Percentiles rank a stretch among this genome's conserved stretches.
Conservation (phyloP, 2,113 vertebrate genomes). For the Nansenia antarctica region DNA sequence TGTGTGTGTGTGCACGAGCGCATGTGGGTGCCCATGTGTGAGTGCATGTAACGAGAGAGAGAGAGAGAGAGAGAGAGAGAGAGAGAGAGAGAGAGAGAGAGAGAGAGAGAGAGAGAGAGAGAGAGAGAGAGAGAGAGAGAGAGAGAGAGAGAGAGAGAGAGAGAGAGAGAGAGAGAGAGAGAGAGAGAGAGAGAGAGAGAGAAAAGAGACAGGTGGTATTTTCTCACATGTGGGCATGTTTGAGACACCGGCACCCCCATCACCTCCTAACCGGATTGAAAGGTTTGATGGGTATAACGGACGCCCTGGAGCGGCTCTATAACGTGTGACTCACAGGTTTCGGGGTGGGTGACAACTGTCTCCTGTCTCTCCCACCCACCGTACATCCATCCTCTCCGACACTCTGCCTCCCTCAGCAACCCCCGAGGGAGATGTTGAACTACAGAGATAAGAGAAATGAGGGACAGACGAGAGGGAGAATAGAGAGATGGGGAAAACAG, state of each 20-base stretch:
- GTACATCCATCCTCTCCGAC: background rate
- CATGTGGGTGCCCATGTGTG: too few species aligned
- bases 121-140: background rate
- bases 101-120: background rate
- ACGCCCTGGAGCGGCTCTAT: slow-evolving; percentile 28
- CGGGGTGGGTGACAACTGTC: slow-evolving; percentile 52
- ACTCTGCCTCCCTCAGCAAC: slow-evolving; percentile 36
- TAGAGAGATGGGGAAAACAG: background rate
- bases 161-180: background rate
- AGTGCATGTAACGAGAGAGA: background rate
- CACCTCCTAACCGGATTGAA: slow-evolving; percentile 50
- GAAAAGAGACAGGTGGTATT: background rate
- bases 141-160: background rate
- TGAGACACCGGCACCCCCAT: slow-evolving; percentile 25
- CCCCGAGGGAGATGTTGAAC: slow-evolving; percentile 38
- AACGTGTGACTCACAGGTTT: slow-evolving; percentile 28
- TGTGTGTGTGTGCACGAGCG: background rate
- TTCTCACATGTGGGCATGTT: slow-evolving; percentile 3
- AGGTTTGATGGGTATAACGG: slow-evolving; percentile 41
- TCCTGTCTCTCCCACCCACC: background rate
- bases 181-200: background rate
- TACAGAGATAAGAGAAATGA: slow-evolving; percentile 39
- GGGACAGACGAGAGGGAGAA: slow-evolving; percentile 11
- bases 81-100: background rate
- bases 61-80: background rate